Evolutionary conservation across 2,888 invertebrate species (phyloP).

Genomic region (Ellobium chinense): DNA sequence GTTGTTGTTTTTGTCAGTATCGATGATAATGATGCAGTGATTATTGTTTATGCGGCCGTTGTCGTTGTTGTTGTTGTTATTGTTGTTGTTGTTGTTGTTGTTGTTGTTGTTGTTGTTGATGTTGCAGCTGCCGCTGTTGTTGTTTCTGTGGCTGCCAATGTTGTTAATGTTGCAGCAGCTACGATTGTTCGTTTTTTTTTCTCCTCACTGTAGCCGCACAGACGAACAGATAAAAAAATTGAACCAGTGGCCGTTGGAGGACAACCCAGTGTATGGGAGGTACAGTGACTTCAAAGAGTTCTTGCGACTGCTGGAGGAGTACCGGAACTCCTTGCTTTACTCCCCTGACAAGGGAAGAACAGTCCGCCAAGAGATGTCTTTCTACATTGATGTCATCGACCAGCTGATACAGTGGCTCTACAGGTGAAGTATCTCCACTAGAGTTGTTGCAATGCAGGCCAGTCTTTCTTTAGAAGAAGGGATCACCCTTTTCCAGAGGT

Average conservation of each 20-base stretch:
- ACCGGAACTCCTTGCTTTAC: conserved; percentile 54
- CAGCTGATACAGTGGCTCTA: conserved; percentile 70
- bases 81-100: too few relatives aligned
- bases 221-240: conserved; percentile 3
- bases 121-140: too few relatives aligned
- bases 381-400: conserved; percentile 67
- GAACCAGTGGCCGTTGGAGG: conserved; percentile 59
- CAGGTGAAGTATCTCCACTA: conserved; percentile 49
- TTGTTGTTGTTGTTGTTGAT: too few relatives aligned
- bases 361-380: conserved; percentile 63
- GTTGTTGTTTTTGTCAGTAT: too few relatives aligned
- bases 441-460: too few relatives aligned
- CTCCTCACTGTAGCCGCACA: not conserved
- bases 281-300: conserved; percentile 65
- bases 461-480: too few relatives aligned
- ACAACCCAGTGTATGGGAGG: conserved; percentile 48
- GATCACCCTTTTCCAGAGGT: too few relatives aligned
- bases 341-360: conserved; percentile 41
- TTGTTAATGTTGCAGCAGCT: not conserved
- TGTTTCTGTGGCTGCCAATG: too few relatives aligned
- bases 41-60: too few relatives aligned
- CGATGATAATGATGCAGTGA: too few relatives aligned
- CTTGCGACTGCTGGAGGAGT: conserved; percentile 62
- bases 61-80: too few relatives aligned
- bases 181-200: not conserved